Evolutionary conservation across 2,113 vertebrate genomes (phyloP), one percentile per base, ranked within the genome.

Genomic region (Colius striatus): DNA sequence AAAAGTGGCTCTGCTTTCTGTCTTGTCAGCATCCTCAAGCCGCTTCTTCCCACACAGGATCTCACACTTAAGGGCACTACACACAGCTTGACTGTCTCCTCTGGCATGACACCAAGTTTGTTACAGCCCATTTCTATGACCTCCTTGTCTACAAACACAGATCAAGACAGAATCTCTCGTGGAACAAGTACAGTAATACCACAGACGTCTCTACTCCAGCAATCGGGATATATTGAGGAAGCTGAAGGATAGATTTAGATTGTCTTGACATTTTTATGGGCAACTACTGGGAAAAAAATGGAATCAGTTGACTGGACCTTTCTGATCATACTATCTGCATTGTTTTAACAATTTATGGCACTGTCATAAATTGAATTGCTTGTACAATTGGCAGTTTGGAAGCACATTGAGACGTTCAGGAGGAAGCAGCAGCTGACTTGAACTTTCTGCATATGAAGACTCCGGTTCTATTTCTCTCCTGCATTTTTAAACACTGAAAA

Each of bases 1-100:
- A 99, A 99, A 98, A 99, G 99, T 61, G 99, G 99, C 94, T 99
- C 99, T 55, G 99, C 99, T 84, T 99, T 99, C 98, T 99, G 99
- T 98, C 98, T 99, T n/a, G 99, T 99, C 97, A 99, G 99, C 97
- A 99, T 99, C 97, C 98, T 99, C 90, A 99, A 99, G 97, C 99
- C 99, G 32, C 98, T 99, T 84, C 98, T 99, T 62, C 99, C 99
- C 61, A 99, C 99, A 25, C 98, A 98, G 91, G 99, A 99, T 97
- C 98, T 99, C 71, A 98, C 97, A 29, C 99, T 99, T 73, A 99
- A 98, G 96, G 97, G 97, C 90, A 98, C 99, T 75, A 86, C 98
- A 34, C 99, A 98, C 62, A 99, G 98, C 95, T 98, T 99, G 92
- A 99, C 99, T 81, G 99, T 98, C 91, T 97, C 99, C 53, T 98